Evolutionary conservation across 1,140 invertebrate genomes (phyloP), one percentile per base, ranked within the genome.

Genomic region (Drosophila ficusphila): DNA sequence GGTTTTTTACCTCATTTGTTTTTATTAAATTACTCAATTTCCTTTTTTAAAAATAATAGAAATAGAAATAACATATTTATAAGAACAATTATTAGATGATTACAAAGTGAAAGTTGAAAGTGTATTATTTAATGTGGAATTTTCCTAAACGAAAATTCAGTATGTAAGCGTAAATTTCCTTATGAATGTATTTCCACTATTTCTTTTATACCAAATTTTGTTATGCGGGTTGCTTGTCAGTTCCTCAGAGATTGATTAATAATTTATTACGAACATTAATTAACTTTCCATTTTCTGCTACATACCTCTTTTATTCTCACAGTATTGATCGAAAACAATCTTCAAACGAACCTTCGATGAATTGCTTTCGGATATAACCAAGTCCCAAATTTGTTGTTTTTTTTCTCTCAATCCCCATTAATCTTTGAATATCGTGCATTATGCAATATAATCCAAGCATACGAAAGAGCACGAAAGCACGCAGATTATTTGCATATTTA

Each of bases 401-500:
- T n/a, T n/a, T 3, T 29, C 36, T 65, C 11, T 14, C 23, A 16
- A 56, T 46, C 16, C 14, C 11, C 60, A 65, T 72, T 60, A 54
- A 42, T 48, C 48, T 73, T 19, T 18, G 16, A 73, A 46, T 56
- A 46, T 74, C 58, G 58, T 74, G 58, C 51, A 74, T 74, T 72
- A 72, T 72, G 69, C 69, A 72, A 72, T 72, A 61, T 47, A 61
- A 53, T 71, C 65, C 44, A 49, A 73, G 57, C 70, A 64, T 62
- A 72, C 60, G 72, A 31, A 33, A 29, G 21, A 69, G 21, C 60
- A 47, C 68, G 31, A 61, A 72, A 42, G 52, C 71, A 74, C 58
- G 71, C 49, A 65, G 74, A 74, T 67, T 67, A 65, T 74, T 74
- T 56, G 70, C 70, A 74, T 74, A 74, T 75, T 74, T 74, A 74